phyloP scores from a whole-genome alignment of 2,113 vertebrate genomes.

The Muntiacus muntjak region DNA sequence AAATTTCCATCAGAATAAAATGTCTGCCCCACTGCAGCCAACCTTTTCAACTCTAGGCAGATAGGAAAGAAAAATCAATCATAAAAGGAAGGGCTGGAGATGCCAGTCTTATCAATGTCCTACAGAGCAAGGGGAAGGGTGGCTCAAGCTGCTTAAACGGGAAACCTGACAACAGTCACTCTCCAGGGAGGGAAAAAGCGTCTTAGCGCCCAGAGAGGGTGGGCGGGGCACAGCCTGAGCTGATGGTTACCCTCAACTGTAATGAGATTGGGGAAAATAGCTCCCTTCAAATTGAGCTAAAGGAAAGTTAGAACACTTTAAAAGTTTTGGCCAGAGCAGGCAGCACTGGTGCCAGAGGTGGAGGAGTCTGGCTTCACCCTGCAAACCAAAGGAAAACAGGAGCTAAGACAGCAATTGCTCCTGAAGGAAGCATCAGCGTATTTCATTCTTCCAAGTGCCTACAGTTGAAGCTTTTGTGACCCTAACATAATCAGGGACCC shows the following conservation, averaged over 20 bases:
- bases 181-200: not conserved
- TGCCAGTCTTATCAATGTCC: not conserved
- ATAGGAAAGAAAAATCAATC: not conserved
- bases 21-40: not conserved
- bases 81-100: not conserved
- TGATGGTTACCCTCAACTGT: not conserved
- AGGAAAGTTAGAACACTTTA: not conserved
- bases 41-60: not conserved
- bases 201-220: not conserved
- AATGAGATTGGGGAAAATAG: not conserved
- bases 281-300: not conserved
- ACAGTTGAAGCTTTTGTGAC: not conserved
- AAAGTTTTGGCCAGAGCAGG: not conserved
- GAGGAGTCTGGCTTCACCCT: not conserved
- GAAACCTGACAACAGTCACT: not conserved
- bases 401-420: not conserved
- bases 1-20: not conserved
- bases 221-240: not conserved
- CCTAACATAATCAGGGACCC: not conserved
- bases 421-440: fast-evolving
- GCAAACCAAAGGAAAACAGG: not conserved
- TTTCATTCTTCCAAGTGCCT: not conserved
- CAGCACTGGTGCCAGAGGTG: not conserved
- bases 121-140: not conserved
- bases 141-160: not conserved